Evolutionary conservation across 2,888 invertebrate species (phyloP).

Genomic region (Tachina grossa): DNA sequence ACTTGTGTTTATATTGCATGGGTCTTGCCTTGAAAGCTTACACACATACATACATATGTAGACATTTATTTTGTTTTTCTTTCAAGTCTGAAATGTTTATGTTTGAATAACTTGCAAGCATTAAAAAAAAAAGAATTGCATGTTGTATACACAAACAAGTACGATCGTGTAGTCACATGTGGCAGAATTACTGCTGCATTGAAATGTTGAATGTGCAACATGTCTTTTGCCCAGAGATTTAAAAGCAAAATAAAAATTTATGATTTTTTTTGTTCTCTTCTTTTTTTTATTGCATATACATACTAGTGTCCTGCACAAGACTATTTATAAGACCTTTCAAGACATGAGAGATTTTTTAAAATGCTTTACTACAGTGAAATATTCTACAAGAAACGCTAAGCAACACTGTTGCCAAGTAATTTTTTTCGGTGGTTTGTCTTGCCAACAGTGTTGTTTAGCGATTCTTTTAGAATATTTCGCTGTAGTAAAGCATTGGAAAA

Average conservation of each 20-base stretch:
- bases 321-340: too few relatives aligned
- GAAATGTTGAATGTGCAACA: background rate
- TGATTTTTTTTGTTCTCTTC: constrained; percentile 5
- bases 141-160: background rate
- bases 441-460: too few relatives aligned
- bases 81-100: constrained; percentile 8
- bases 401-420: too few relatives aligned
- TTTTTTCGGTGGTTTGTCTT: too few relatives aligned
- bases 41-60: background rate
- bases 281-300: background rate
- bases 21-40: constrained; percentile 21
- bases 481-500: too few relatives aligned
- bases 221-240: constrained; percentile 15
- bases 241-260: constrained; percentile 29
- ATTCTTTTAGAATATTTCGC: too few relatives aligned
- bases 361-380: too few relatives aligned
- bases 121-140: background rate
- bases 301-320: too few relatives aligned
- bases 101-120: constrained; percentile 1
- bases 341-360: too few relatives aligned
- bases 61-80: background rate
- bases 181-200: background rate
- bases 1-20: background rate
- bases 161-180: constrained; percentile 11
- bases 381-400: too few relatives aligned